A percentile compares a stretch with the other conserved stretches of the same genome.
Evolutionary conservation across 2,113 vertebrate genomes (phyloP).

Genomic region (Hiodon tergisus): DNA sequence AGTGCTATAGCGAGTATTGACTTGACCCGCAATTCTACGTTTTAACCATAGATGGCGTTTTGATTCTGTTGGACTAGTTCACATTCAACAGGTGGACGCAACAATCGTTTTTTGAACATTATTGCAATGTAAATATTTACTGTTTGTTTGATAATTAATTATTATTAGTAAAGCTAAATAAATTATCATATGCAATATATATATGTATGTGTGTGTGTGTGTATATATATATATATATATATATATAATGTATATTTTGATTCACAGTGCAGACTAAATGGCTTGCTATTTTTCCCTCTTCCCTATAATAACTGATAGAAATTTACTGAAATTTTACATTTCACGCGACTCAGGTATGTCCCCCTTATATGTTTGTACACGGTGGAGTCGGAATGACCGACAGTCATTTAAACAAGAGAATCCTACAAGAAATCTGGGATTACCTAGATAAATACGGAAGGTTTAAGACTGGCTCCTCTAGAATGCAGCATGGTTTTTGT

Average conservation of each 20-base stretch:
- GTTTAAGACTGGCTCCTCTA: background rate
- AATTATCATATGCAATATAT: too few species aligned
- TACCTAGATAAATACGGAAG: background rate
- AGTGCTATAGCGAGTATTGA: background rate
- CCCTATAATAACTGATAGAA: conserved; percentile 37
- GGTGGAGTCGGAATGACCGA: too few species aligned
- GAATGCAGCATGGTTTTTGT: too few species aligned
- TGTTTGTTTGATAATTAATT: background rate
- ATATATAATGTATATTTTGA: background rate
- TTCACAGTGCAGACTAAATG: background rate
- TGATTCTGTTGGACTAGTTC: background rate
- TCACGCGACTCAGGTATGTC: conserved; percentile 15
- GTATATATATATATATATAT: too few species aligned
- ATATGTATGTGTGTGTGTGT: too few species aligned
- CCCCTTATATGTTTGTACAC: too few species aligned
- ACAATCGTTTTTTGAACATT: background rate
- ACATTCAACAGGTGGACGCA: background rate
- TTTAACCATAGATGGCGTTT: conserved; percentile 38
- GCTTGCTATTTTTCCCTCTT: background rate
- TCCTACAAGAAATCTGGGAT: background rate
- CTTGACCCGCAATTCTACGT: background rate
- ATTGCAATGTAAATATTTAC: conserved; percentile 2
- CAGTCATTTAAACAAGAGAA: too few species aligned
- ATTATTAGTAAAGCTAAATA: background rate
- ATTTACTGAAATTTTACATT: background rate